Evolutionary conservation across 1,140 invertebrate genomes (phyloP).

Genomic region (Megalonaias nervosa): DNA sequence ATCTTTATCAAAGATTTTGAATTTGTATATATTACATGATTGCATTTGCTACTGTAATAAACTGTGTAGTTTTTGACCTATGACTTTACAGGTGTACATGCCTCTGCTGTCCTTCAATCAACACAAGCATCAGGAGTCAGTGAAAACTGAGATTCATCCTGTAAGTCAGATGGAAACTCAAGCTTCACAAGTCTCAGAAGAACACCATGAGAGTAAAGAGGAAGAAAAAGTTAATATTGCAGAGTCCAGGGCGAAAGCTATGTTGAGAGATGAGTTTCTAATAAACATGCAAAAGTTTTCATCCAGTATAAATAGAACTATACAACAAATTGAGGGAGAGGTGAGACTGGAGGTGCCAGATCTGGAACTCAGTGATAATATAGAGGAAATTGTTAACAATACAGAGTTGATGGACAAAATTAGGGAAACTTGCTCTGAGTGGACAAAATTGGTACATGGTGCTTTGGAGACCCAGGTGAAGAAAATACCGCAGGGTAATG

Average conservation of each 20-base stretch:
- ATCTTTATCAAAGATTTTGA: too few species aligned
- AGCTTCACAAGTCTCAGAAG: slow-evolving; percentile 34
- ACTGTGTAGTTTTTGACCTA: too few species aligned
- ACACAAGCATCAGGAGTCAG: slow-evolving; percentile 53
- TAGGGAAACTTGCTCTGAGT: slow-evolving; percentile 64
- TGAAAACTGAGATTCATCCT: slow-evolving; percentile 29
- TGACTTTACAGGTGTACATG: slow-evolving; percentile 66
- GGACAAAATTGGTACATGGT: slow-evolving; percentile 66
- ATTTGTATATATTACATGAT: too few species aligned
- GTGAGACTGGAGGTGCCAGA: slow-evolving; percentile 71
- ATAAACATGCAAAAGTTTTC: slow-evolving; percentile 73
- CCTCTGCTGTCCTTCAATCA: slow-evolving; percentile 68
- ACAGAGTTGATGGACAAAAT: slow-evolving; percentile 63
- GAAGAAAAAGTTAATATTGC: slow-evolving; percentile 55
- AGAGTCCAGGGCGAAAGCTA: slow-evolving; percentile 64
- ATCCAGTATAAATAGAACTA: slow-evolving; percentile 68
- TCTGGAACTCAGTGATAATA: slow-evolving; percentile 60
- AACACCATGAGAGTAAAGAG: slow-evolving; percentile 33
- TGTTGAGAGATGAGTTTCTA: slow-evolving; percentile 72
- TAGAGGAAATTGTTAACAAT: slow-evolving; percentile 67
- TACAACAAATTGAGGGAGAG: slow-evolving; percentile 73
- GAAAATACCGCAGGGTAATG: slow-evolving; percentile 77
- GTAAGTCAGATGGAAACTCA: slow-evolving; percentile 50
- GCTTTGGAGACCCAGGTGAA: slow-evolving; percentile 68
- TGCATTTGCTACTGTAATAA: too few species aligned